Conservation (phyloP, 2,113 vertebrate genomes). For the Urocynchramus pylzowi region DNA sequence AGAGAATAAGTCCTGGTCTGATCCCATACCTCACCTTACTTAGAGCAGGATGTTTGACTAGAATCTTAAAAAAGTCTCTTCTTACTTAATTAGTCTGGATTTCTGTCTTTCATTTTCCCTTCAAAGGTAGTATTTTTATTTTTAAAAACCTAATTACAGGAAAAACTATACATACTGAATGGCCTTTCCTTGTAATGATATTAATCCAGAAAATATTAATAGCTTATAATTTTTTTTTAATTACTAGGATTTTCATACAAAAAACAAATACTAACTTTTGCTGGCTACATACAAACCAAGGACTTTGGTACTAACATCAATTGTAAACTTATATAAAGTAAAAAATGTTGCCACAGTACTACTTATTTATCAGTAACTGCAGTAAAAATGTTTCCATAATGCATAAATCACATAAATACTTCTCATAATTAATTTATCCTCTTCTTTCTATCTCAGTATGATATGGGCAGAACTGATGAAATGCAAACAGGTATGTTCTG, state of each 20-base stretch:
- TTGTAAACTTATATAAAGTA: neutral
- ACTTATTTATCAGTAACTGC: neutral
- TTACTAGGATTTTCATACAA: neutral
- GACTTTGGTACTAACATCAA: neutral
- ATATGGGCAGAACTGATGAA: neutral
- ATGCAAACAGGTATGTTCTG: neutral
- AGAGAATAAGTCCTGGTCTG: neutral
- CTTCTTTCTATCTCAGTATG: neutral
- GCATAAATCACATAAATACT: neutral
- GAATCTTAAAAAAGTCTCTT: neutral
- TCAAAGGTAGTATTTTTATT: neutral
- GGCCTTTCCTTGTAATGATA: neutral
- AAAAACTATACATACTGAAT: neutral
- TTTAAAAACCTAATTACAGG: neutral
- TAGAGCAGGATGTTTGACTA: neutral
- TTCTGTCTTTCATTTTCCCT: neutral
- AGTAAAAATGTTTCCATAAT: neutral
- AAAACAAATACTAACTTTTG: neutral
- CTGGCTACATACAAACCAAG: neutral
- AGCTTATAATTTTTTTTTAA: neutral
- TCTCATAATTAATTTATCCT: conserved; percentile 30
- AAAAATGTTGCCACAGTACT: neutral
- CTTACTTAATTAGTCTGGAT: neutral
- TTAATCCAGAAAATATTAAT: neutral
- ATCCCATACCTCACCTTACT: neutral